Percentiles rank a stretch among this genome's conserved stretches.
Evolutionary conservation across 2,113 vertebrate species (phyloP).

Genomic region (Herpetotheres cachinnans): DNA sequence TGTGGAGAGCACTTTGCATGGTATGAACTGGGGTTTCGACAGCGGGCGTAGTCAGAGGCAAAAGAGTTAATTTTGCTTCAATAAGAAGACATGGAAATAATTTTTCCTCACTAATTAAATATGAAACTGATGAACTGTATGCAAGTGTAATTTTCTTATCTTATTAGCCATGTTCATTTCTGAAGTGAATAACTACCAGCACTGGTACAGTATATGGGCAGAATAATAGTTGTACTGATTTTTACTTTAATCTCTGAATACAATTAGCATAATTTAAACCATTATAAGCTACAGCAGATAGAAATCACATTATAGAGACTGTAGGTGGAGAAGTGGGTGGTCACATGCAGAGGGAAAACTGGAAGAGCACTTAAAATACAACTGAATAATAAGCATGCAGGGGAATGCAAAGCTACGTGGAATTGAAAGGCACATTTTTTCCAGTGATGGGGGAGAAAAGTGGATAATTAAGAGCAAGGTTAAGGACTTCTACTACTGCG

Average conservation of each 20-base stretch:
- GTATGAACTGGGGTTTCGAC: not conserved
- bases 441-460: not conserved
- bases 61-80: constrained; percentile 52
- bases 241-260: constrained; percentile 75
- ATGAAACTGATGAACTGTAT: constrained; percentile 63
- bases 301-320: constrained; percentile 74
- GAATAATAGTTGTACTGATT: constrained; percentile 72
- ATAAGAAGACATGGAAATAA: constrained; percentile 49
- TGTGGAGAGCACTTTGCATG: not conserved
- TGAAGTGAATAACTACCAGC: constrained; percentile 72
- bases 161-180: constrained; percentile 75
- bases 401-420: constrained; percentile 22
- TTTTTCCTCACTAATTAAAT: constrained; percentile 62
- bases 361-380: constrained; percentile 72
- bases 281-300: constrained; percentile 74
- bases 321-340: constrained; percentile 78
- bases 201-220: constrained; percentile 59
- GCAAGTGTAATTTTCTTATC: constrained; percentile 75
- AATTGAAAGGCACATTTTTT: constrained; percentile 41
- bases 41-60: not conserved
- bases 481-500: not conserved
- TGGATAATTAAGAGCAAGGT: not conserved
- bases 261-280: constrained; percentile 78
- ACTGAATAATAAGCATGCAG: constrained; percentile 66
- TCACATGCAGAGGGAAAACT: constrained; percentile 69